These are phyloP conservation scores for Catharus bicknelli DNA, from an alignment of 2,113 vertebrate genomes.

Conservation along the genomic window DNA sequence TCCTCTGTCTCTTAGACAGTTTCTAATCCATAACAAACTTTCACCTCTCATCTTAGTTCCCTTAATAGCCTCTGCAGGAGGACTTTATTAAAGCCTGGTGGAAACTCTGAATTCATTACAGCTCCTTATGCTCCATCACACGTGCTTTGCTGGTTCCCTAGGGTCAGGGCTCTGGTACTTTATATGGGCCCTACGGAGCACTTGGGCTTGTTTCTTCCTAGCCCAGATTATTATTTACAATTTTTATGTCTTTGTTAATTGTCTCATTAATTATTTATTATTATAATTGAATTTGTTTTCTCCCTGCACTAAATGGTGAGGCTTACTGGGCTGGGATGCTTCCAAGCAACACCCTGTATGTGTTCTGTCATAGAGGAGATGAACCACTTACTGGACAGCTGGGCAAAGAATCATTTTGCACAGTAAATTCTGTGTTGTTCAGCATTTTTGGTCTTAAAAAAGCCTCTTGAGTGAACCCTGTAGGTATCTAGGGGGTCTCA, in stretches of 20 bases:
- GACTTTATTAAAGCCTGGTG: conserved; percentile 23
- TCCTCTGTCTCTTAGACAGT: neutral
- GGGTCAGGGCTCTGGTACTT: neutral
- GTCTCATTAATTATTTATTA: neutral
- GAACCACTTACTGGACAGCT: fast-evolving
- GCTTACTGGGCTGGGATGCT: neutral
- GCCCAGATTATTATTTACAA: neutral
- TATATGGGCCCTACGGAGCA: fast-evolving
- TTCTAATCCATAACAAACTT: neutral
- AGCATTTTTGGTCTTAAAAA: neutral
- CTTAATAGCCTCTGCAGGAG: conserved; percentile 2
- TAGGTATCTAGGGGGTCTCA: fast-evolving
- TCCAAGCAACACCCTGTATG: neutral
- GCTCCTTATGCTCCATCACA: neutral
- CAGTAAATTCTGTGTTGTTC: neutral
- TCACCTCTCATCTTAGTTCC: neutral
- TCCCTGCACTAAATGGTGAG: neutral
- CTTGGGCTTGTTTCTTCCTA: neutral
- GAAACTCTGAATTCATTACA: conserved; percentile 8
- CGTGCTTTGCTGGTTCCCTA: neutral
- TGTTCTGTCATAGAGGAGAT: neutral
- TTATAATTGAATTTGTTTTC: neutral
- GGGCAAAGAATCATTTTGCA: neutral
- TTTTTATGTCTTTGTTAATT: neutral
- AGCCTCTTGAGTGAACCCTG: neutral